Base-by-base conservation (phyloP, 1,140 invertebrate genomes). In the Amphibalanus amphitrite region DNA sequence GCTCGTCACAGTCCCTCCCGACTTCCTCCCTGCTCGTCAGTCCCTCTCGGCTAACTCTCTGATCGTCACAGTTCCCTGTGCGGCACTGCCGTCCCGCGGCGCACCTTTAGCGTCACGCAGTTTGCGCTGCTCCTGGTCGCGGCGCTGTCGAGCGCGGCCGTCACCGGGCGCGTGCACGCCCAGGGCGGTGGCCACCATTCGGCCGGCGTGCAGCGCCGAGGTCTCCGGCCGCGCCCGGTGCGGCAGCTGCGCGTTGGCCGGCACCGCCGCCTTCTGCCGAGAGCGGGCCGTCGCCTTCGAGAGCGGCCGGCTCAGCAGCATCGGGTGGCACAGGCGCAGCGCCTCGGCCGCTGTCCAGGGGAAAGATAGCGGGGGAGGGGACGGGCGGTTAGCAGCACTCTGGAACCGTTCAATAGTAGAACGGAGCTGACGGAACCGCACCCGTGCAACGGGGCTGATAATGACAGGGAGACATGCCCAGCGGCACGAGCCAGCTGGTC, bases 161-260 rank as follows among this genome's bases (percentile, higher is more conserved):
- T 13, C 47, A 1, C 1, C 1, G 3, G 13, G 13, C 65, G 90
- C 81, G 75, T 83, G 85, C 8, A 95, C 83, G 10, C 92, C 92
- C 17, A 95, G 82, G n/a, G 92, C 92, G 67, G 89, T 89, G 26
- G 90, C 88, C 17, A 96, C 91, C 70, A 95, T 82, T 30, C 92
- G 83, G 70, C 90, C 83, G 10, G 92, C 93, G 69, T 92, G 80
- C 65, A 88, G 86, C 25, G 90, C 87, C 77, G 90, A 90, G 6
- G 92, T 95, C 80, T 92, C 87, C 0, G 92, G 93, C 23, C 92
- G 85, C 70, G 86, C 86, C 78, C 88, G 84, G 78, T 88, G 89
- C 3, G 88, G 89, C 76, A 87, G 86, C 68, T 89, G 78, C 73
- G 86, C 88, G 76, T 86, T 84, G 0, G 87, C 85, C 75, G 86